Base-by-base conservation (phyloP, 2,113 vertebrate genomes). In the Semnopithecus entellus region DNA sequence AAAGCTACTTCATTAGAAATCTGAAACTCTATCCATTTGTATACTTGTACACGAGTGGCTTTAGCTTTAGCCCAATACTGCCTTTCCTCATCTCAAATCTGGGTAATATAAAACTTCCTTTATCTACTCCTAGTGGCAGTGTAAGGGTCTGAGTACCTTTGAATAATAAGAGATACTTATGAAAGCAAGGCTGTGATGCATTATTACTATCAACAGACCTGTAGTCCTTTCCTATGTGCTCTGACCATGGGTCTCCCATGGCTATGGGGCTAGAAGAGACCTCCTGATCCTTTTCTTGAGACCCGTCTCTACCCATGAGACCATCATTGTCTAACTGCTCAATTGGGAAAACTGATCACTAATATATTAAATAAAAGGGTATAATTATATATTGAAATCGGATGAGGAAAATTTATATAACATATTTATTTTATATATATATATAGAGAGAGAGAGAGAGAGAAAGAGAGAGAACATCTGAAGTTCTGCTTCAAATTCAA, bases 311-410 rank as follows among this genome's bases (percentile, higher is more conserved):
- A 38, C 38, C 61, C n/a, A 73, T 20, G 75, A 3, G 8, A 9
- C 68, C n/a, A 85, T 70, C 85, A 72, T 30, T 61, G 83, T 72
- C 80, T 76, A 93, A 95, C 57, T 97, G 52, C 8, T 87, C 79
- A 75, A 50, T 87, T 89, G 92, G 93, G 83, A 92, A 76, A 92
- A 48, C n/a, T 7, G 0, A 75, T 55, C 14, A 84, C 25, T 82
- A 81, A 78, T 18, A 68, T 48, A 45, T 64, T 66, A 92, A 55
- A 59, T 78, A 43, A 82, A 93, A 80, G 8, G 1, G 8, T 66
- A 61, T 48, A 32, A 48, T 10, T 40, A 12, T 59, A 48, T 64
- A 81, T 30, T 66, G 25, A 84, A 95, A 96, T 25, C 43, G 20
- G 17, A 43, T 9, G 43, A 64, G 27, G 32, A 68, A 78, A 84